Percentiles rank a stretch among this genome's conserved stretches.
Conservation (phyloP, 2,113 vertebrate species). For the Canis aureus region DNA sequence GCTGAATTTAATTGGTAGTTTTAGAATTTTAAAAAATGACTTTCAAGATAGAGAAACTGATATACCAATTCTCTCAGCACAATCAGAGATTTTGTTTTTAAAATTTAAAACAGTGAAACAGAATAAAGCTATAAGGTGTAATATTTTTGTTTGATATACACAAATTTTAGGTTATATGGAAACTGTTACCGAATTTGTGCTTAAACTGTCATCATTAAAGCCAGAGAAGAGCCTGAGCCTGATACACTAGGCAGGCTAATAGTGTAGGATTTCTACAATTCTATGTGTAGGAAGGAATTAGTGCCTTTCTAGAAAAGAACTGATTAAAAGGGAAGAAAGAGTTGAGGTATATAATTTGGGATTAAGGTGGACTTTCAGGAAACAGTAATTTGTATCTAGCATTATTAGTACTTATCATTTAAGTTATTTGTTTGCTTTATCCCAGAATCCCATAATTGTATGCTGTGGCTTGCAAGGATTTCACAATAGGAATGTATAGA, state of each 20-base stretch:
- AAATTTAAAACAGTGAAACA: not conserved
- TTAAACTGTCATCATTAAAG: not conserved
- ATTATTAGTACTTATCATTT: not conserved
- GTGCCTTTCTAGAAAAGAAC: not conserved
- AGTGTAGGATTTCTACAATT: not conserved
- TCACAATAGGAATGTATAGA: not conserved
- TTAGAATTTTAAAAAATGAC: not conserved
- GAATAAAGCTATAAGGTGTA: not conserved
- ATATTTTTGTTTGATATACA: not conserved
- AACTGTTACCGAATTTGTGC: not conserved
- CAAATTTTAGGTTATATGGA: not conserved
- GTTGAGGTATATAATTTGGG: rapidly evolving
- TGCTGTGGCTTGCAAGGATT: not conserved
- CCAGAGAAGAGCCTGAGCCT: not conserved
- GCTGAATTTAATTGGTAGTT: not conserved
- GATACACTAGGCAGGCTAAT: not conserved
- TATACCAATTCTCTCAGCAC: not conserved
- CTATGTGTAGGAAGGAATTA: not conserved
- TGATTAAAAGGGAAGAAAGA: not conserved
- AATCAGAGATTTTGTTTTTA: not conserved
- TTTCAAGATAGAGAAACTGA: conserved; percentile 3
- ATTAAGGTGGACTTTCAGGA: not conserved
- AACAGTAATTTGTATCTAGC: not conserved
- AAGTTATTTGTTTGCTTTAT: not conserved
- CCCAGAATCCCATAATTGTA: not conserved